Evolutionary conservation across 2,888 invertebrate genomes (phyloP).

Genomic region (Campoletis raptor): DNA sequence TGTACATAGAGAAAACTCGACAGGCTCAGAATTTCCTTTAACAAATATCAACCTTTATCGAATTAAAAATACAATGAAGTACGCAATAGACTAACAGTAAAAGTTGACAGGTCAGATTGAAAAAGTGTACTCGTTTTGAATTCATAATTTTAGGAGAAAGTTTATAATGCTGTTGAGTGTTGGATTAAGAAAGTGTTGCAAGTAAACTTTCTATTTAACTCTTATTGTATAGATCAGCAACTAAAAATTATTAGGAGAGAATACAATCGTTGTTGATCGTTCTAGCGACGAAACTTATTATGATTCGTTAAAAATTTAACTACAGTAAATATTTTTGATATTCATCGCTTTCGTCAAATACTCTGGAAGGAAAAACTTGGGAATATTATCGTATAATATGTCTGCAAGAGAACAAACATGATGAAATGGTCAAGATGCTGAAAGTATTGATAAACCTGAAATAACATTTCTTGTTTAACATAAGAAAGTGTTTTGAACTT

Average conservation of each 20-base stretch:
- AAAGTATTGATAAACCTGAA: neutral
- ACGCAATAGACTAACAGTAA: neutral
- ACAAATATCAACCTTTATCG: neutral
- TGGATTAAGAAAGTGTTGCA: neutral
- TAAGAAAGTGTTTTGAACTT: neutral
- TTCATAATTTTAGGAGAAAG: slow-evolving; percentile 7
- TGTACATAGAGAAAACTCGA: neutral
- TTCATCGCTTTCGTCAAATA: neutral
- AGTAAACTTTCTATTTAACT: neutral
- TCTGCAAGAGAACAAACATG: neutral
- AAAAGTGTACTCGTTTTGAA: slow-evolving; percentile 6
- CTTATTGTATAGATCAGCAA: neutral
- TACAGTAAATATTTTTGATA: neutral
- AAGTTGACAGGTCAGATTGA: neutral
- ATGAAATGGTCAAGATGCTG: neutral
- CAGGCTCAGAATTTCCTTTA: neutral
- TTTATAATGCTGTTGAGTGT: neutral
- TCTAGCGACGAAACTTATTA: neutral
- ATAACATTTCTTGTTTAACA: neutral
- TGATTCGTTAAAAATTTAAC: neutral
- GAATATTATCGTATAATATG: no score
- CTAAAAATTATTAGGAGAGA: neutral
- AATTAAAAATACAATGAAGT: neutral
- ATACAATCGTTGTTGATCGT: neutral
- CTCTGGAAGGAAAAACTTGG: neutral